phyloP scores from a whole-genome alignment of 2,113 vertebrate genomes.

The Mormyrus iriodes region DNA sequence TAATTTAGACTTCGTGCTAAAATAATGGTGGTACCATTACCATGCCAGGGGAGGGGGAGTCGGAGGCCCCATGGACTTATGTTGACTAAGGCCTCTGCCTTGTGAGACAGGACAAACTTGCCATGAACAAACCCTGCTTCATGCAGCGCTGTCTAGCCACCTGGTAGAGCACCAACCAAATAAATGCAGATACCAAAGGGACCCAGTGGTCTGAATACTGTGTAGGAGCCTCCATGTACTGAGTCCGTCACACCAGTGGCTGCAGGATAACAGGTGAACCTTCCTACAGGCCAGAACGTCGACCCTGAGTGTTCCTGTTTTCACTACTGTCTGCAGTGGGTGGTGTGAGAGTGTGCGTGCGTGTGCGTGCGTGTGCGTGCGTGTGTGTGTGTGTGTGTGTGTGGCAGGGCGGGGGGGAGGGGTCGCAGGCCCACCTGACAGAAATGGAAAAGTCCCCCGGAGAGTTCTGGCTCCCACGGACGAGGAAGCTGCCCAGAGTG shows the following conservation, averaged over 20 bases:
- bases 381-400: background rate
- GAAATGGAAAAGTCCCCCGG: conserved; percentile 94
- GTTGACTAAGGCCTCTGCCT: background rate
- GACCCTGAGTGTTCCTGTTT: background rate
- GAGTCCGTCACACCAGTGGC: background rate
- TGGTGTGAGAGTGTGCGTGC: background rate
- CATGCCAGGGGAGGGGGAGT: background rate
- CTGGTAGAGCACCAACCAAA: background rate
- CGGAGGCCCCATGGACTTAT: background rate
- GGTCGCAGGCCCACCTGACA: conserved; percentile 69
- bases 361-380: background rate
- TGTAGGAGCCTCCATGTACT: background rate
- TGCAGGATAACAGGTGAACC: background rate
- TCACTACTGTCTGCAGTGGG: background rate
- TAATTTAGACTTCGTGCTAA: background rate
- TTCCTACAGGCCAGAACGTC: background rate
- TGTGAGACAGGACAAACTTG: background rate
- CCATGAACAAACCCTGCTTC: background rate
- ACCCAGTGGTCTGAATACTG: background rate
- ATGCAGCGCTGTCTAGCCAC: conserved; percentile 1
- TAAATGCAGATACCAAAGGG: background rate
- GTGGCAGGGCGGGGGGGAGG: background rate
- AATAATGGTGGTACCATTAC: background rate
- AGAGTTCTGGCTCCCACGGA: conserved; percentile 86
- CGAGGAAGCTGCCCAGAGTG: conserved; percentile 77